Percentiles rank a stretch among this genome's conserved stretches.
Evolutionary conservation across 2,888 invertebrate genomes (phyloP).

Genomic region (Erannis defoliaria): DNA sequence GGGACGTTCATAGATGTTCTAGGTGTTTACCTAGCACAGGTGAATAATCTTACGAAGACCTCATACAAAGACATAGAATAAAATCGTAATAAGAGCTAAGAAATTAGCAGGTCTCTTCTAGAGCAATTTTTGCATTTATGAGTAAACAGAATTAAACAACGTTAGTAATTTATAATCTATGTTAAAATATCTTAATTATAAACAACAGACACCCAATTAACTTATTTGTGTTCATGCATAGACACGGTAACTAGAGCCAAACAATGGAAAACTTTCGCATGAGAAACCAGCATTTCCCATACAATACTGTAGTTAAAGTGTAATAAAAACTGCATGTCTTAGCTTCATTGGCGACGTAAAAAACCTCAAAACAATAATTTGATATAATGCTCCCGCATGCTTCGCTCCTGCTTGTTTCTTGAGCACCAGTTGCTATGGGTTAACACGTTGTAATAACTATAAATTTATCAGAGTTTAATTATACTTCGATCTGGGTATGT

Average conservation of each 20-base stretch:
- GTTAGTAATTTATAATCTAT: background rate
- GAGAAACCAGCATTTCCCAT: slow-evolving; percentile 79
- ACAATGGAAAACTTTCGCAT: slow-evolving; percentile 78
- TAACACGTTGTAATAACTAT: background rate
- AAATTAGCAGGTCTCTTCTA: too few species aligned
- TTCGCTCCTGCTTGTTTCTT: slow-evolving; percentile 17
- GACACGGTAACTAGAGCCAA: slow-evolving; percentile 47
- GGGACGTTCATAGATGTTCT: too few species aligned
- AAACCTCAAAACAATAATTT: slow-evolving; percentile 75
- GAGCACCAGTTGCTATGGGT: slow-evolving; percentile 7
- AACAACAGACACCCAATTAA: slow-evolving; percentile 41
- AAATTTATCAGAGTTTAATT: background rate
- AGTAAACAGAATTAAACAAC: background rate
- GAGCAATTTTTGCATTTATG: background rate
- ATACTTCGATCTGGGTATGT: too few species aligned
- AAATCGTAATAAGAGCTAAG: too few species aligned
- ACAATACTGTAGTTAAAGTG: slow-evolving; percentile 67
- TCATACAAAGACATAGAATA: too few species aligned
- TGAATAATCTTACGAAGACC: too few species aligned
- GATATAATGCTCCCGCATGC: slow-evolving; percentile 76
- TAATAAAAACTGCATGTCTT: slow-evolving; percentile 71
- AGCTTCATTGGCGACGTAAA: slow-evolving; percentile 64
- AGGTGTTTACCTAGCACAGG: background rate
- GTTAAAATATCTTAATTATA: slow-evolving; percentile 34
- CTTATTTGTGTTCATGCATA: slow-evolving; percentile 50